phyloP scores from a whole-genome alignment of 2,113 vertebrate genomes.

The Rhinolophus ferrumequinum region DNA sequence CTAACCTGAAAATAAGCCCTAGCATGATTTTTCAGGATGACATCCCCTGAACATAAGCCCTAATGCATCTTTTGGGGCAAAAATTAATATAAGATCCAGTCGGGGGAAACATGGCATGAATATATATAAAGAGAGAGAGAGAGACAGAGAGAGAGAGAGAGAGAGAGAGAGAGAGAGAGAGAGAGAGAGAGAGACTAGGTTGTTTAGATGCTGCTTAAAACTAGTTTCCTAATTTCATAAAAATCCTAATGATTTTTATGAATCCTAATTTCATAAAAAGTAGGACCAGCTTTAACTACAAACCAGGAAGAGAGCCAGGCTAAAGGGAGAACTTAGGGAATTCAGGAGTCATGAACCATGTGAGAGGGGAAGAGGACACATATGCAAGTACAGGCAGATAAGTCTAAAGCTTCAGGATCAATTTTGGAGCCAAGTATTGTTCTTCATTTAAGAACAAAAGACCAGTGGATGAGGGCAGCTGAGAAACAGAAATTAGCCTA shows the following conservation, averaged over 20 bases:
- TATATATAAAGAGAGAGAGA: not conserved
- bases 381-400: not conserved
- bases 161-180: too few species aligned
- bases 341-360: not conserved
- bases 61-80: too few species aligned
- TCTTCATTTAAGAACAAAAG: constrained; percentile 2
- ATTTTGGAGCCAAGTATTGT: not conserved
- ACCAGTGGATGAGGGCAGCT: not conserved
- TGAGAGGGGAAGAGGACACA: not conserved
- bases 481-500: not conserved
- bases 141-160: too few species aligned
- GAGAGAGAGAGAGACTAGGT: not conserved
- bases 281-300: not conserved
- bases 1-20: too few species aligned
- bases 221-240: not conserved
- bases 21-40: too few species aligned
- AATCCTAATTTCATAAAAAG: constrained; percentile 1
- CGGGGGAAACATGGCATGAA: too few species aligned
- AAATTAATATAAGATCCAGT: too few species aligned
- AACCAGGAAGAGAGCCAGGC: not conserved
- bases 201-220: not conserved
- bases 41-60: too few species aligned
- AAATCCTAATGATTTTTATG: not conserved
- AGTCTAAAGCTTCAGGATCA: not conserved
- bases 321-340: not conserved